Evolutionary conservation across 1,140 invertebrate genomes (phyloP), one percentile per base, ranked within the genome.

Genomic region (Saccostrea echinata): DNA sequence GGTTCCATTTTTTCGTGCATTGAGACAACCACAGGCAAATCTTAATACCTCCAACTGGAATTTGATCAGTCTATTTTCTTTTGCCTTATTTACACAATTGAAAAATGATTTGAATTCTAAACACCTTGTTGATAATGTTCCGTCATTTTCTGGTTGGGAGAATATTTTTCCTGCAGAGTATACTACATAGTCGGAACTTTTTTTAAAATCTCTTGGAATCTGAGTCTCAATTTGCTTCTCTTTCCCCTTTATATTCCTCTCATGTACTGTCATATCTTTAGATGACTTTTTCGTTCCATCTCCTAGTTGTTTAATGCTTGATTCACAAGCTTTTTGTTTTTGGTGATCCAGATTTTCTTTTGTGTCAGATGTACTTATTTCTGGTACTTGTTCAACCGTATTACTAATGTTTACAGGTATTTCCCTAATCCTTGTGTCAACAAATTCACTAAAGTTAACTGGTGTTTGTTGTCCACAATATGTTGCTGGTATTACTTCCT

Each of bases 1-100:
- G 43, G 88, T 89, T 68, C 88, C 88, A 87, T 87, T 85, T 76
- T 76, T 87, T 43, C 88, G 84, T 52, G 35, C 27, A 85, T 89
- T 89, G 30, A 89, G n/a, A 43, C 83, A 84, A 35, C 83, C 86
- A 82, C 83, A 81, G 1, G 83, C 84, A 82, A 89, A 87, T 30
- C 84, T 52, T 52, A 89, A 85, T 12, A 51, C 85, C 53, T 87
- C 86, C 12, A 55, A 64, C 1, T 43, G 24, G 53, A 89, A 85
- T 43, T 33, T 71, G 35, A 3, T 18, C 0, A 87, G 27, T 33
- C 13, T 21, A 33, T 1, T 8, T 51, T 24, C 43, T 16, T 55
- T 33, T 55, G 80, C 61, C 11, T 43, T 13, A 30, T 86, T 52
- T 27, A 87, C 71, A 68, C 35, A 68, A 24, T 21, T 53, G 3